Conservation (phyloP, 1,140 invertebrate genomes). For the Papilio dardanus region DNA sequence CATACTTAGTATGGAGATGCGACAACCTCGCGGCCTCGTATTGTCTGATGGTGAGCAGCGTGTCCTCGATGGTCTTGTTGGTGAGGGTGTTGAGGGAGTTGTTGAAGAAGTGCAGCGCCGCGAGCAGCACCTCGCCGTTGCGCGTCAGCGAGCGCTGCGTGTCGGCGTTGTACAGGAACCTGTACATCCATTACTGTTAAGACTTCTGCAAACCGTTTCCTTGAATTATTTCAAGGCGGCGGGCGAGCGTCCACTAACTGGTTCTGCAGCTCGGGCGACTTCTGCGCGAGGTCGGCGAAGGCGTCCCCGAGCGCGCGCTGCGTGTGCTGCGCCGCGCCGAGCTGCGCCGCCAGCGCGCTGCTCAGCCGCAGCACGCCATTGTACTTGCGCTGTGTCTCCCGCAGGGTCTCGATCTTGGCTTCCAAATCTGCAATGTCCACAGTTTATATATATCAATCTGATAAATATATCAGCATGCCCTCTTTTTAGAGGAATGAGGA, state of each 20-base stretch:
- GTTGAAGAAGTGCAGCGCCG: constrained; percentile 97
- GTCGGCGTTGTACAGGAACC: constrained; percentile 97
- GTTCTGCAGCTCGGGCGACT: constrained; percentile 96
- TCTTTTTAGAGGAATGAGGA: no score
- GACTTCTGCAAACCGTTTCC: background rate
- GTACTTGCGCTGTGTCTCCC: constrained; percentile 98
- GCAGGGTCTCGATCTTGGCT: constrained; percentile 94
- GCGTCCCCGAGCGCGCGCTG: constrained; percentile 92
- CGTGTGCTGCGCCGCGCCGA: constrained; percentile 86
- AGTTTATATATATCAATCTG: background rate
- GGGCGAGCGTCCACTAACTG: constrained; percentile 49
- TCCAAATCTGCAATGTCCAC: constrained; percentile 89
- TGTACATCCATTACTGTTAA: constrained; percentile 35
- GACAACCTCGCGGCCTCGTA: constrained; percentile 93
- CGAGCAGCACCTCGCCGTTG: constrained; percentile 95
- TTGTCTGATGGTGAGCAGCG: constrained; percentile 94
- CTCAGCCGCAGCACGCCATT: constrained; percentile 93
- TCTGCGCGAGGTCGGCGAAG: constrained; percentile 97
- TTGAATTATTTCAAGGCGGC: background rate
- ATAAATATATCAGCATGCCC: background rate
- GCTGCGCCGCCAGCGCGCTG: constrained; percentile 91
- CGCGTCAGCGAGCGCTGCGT: constrained; percentile 96
- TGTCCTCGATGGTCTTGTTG: constrained; percentile 98
- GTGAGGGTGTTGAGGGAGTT: constrained; percentile 97
- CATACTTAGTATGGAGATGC: background rate